phyloP scores from a whole-genome alignment of 2,797 vertebrate species.

The Philypnodon macrostomus region DNA sequence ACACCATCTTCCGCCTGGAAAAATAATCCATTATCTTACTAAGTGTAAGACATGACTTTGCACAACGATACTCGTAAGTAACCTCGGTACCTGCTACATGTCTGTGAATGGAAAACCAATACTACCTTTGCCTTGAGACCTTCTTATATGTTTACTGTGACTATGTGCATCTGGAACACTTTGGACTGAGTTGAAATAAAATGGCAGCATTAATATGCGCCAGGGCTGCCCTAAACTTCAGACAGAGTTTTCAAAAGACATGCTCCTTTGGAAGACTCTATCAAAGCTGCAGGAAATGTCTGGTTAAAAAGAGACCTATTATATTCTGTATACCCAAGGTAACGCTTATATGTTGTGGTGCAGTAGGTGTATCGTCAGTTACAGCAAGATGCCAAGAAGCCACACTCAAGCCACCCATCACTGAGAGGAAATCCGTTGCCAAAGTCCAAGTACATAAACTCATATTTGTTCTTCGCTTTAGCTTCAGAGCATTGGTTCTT shows the following conservation, averaged over 20 bases:
- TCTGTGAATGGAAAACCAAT: not conserved
- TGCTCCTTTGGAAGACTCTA: constrained; percentile 36
- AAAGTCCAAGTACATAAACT: constrained; percentile 77
- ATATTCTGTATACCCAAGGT: constrained; percentile 70
- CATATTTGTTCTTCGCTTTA: constrained; percentile 68
- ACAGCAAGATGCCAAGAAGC: constrained; percentile 54
- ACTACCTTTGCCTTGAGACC: too few species aligned
- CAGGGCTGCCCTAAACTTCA: constrained; percentile 57
- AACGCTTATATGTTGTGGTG: constrained; percentile 71
- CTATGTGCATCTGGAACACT: constrained; percentile 11
- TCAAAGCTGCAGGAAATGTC: constrained; percentile 27
- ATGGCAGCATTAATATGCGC: constrained; percentile 52
- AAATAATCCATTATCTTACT: not conserved
- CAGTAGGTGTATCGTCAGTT: constrained; percentile 23
- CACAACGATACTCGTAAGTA: not conserved
- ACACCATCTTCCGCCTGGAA: not conserved
- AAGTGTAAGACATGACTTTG: constrained; percentile 2
- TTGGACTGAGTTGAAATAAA: constrained; percentile 12
- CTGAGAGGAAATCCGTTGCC: constrained; percentile 58
- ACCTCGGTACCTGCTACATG: not conserved
- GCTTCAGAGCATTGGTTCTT: constrained; percentile 79
- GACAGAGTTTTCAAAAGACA: constrained; percentile 41
- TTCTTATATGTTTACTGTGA: not conserved
- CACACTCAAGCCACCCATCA: constrained; percentile 6
- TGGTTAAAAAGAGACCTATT: constrained; percentile 45